These are phyloP conservation scores for Brenthis hecate DNA, from an alignment of 2,888 invertebrate species.

Conservation along the genomic window DNA sequence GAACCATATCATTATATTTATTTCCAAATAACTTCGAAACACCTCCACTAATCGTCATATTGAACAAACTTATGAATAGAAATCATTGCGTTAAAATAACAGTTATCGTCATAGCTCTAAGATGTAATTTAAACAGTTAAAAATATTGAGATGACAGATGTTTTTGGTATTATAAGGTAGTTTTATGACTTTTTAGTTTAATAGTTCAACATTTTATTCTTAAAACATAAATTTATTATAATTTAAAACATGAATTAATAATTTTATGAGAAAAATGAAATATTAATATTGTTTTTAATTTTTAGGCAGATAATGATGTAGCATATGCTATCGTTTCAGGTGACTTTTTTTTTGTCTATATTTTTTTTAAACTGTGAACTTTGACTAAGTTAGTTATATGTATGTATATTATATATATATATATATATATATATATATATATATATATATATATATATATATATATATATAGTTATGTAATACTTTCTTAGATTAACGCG, in stretches of 20 bases:
- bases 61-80: conserved; percentile 24
- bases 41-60: conserved; percentile 28
- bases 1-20: conserved; percentile 22
- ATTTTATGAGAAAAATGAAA: conserved; percentile 9
- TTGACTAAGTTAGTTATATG: too few relatives aligned
- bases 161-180: conserved; percentile 3
- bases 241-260: background rate
- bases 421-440: too few relatives aligned
- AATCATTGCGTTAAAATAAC: conserved; percentile 29
- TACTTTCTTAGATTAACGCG: too few relatives aligned
- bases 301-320: background rate
- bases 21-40: conserved; percentile 29
- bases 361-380: too few relatives aligned
- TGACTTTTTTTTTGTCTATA: too few relatives aligned
- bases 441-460: too few relatives aligned
- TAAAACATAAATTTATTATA: background rate
- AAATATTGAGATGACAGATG: conserved; percentile 10
- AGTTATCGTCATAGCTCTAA: conserved; percentile 13
- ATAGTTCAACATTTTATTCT: conserved; percentile 10
- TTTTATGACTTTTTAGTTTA: conserved; percentile 13
- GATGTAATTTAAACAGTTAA: conserved; percentile 18
- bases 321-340: too few relatives aligned
- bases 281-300: background rate
- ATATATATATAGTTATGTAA: too few relatives aligned
- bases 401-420: too few relatives aligned